These are phyloP conservation scores for Lasioglossum vierecki DNA, from an alignment of 2,888 invertebrate genomes.

Conservation along the genomic window DNA sequence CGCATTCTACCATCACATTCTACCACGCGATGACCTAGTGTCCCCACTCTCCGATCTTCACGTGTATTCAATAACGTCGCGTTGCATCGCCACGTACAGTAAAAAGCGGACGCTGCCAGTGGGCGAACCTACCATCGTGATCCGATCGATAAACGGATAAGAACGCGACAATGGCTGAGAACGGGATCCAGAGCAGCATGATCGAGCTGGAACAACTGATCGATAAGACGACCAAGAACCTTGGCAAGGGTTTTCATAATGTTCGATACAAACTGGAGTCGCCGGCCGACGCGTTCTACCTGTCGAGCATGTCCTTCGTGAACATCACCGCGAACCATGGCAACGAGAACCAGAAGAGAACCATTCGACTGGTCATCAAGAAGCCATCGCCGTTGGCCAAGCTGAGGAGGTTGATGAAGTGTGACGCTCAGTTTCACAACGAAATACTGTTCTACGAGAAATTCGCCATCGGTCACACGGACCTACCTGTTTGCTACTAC, in stretches of 20 bases:
- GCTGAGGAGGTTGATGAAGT: accelerated
- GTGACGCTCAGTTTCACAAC: constrained; percentile 72
- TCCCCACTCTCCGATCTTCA: constrained; percentile 3
- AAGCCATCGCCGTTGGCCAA: neutral
- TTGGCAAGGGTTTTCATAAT: constrained; percentile 46
- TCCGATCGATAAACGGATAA: neutral
- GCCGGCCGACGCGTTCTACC: constrained; percentile 60
- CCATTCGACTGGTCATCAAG: constrained; percentile 66
- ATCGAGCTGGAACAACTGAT: constrained; percentile 54
- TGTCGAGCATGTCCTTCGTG: constrained; percentile 67
- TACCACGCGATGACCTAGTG: neutral
- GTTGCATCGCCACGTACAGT: neutral
- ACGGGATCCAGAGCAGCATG: neutral
- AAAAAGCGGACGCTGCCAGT: neutral
- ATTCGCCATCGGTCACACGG: constrained; percentile 45
- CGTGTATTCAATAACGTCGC: neutral
- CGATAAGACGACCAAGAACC: constrained; percentile 35
- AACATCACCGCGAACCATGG: constrained; percentile 34
- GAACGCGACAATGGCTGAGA: neutral
- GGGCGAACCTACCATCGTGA: neutral
- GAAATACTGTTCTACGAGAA: constrained; percentile 78
- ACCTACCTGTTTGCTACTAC: constrained; percentile 62
- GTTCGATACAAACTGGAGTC: constrained; percentile 54
- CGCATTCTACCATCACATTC: no score
- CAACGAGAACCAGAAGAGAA: neutral